These are phyloP conservation scores for Catagonus wagneri DNA, from an alignment of 2,113 vertebrate genomes.

Conservation along the genomic window DNA sequence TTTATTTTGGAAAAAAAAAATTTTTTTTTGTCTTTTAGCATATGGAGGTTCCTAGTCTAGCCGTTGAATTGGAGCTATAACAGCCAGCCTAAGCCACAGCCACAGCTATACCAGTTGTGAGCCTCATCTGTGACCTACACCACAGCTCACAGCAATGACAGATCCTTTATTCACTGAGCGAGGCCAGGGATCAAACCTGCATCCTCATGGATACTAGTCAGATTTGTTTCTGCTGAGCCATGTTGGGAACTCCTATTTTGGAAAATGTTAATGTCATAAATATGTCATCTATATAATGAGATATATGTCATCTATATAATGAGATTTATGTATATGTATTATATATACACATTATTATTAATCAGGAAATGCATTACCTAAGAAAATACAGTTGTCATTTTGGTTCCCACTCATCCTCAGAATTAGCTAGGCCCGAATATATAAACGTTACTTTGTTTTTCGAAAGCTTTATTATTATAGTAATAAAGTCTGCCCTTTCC, in stretches of 20 bases:
- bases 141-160: too few species aligned
- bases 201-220: too few species aligned
- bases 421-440: not conserved
- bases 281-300: not conserved
- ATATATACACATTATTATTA: not conserved
- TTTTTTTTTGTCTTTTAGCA: too few species aligned
- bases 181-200: too few species aligned
- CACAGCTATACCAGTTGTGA: too few species aligned
- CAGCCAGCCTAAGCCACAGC: too few species aligned
- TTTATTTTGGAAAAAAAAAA: too few species aligned
- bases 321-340: not conserved
- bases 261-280: not conserved
- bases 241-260: not conserved
- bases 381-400: slow-evolving; percentile 5
- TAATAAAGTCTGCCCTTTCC: not conserved
- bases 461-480: not conserved
- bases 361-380: not conserved
- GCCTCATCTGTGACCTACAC: too few species aligned
- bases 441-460: slow-evolving; percentile 4
- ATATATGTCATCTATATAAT: not conserved
- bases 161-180: too few species aligned
- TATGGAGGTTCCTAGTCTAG: too few species aligned
- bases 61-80: too few species aligned
- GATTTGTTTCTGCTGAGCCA: too few species aligned
- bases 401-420: not conserved